phyloP scores from a whole-genome alignment of 2,797 vertebrate genomes.

The Euphonia xanthogaster region DNA sequence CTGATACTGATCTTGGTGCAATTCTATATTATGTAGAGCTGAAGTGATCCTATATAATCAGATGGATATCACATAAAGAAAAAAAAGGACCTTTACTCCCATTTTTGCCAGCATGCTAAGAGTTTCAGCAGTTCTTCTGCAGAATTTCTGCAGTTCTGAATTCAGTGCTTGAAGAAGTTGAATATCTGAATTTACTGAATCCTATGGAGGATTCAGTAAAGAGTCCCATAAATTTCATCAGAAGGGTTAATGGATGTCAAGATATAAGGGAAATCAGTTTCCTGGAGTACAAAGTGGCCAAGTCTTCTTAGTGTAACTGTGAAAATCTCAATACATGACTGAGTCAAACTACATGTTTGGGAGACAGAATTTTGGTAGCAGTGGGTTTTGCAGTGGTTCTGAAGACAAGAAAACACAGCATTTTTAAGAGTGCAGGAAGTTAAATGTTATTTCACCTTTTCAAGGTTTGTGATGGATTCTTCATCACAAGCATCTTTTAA shows the following conservation, averaged over 20 bases:
- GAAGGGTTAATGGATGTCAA: neutral
- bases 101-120: neutral
- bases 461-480: neutral
- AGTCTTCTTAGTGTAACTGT: neutral
- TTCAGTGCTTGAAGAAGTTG: neutral
- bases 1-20: neutral
- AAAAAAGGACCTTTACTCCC: neutral
- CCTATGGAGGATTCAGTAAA: neutral
- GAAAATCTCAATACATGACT: neutral
- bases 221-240: neutral
- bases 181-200: neutral
- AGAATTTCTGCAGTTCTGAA: neutral
- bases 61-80: neutral
- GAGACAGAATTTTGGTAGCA: neutral
- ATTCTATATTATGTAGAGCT: neutral
- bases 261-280: neutral
- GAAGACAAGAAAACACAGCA: neutral
- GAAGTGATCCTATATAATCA: neutral
- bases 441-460: neutral
- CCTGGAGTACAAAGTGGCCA: neutral
- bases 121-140: neutral
- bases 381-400: neutral
- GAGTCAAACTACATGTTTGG: neutral
- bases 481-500: neutral
- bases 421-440: neutral